Evolutionary conservation across 2,797 vertebrate species (phyloP), one percentile per base, ranked within the genome.

Genomic region (Hybognathus amarus): DNA sequence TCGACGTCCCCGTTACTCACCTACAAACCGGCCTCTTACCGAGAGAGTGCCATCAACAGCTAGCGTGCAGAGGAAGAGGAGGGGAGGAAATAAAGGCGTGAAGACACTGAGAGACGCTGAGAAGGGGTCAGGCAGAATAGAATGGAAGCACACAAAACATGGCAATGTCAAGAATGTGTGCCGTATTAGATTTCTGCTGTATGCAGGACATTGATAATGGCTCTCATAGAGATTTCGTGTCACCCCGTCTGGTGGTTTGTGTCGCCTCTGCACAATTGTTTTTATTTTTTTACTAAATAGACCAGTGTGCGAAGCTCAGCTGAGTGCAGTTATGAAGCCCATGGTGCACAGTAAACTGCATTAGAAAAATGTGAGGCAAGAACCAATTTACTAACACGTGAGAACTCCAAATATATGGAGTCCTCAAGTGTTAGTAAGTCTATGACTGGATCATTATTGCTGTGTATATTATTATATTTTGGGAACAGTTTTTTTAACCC

Each of bases 91-190:
- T 78, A 85, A 85, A 85, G 20, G 64, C 24, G 63, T 77, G 79
- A 86, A 80, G 75, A 76, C 69, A 63, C 67, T 67, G 82, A 76
- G 27, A 42, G 27, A 61, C 4, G 33, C 69, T 90, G 38, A 83
- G 88, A 84, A 68, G 82, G 85, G 87, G 87, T 83, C 88, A 89
- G 86, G 81, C 6, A 11, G 91, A 84, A 90, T 77, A 90, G 90
- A 90, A 91, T 87, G 90, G 89, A 85, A 89, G 89, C 91, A 90
- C 86, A 86, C 89, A 91, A 91, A 87, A 88, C 88, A 88, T 74
- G 83, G 83, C 76, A 88, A 87, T 87, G 89, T 89, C 90, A 91
- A 90, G 90, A 93, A 93, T 91, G 86, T 89, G 90, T 85, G 86
- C 89, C 86, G 42, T 84, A 88, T 91, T 91, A 86, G 91, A 93